A percentile compares a stretch with the other conserved stretches of the same genome.
Evolutionary conservation across 1,140 invertebrate genomes (phyloP).

Genomic region (Ceratosolen fusciceps): DNA sequence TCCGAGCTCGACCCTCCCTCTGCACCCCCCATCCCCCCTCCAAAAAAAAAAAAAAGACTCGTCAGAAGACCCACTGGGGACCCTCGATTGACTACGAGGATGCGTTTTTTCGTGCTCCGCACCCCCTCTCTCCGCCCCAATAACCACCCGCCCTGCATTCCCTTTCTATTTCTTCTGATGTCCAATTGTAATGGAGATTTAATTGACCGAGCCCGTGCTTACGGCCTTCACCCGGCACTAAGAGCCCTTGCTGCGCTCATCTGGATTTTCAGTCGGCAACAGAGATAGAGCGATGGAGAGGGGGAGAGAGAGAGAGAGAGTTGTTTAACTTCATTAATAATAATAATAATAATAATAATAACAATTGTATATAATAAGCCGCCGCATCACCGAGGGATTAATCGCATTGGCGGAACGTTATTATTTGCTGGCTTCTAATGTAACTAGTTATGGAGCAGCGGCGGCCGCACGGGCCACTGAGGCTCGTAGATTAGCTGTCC

Average conservation of each 20-base stretch:
- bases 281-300: too few relatives aligned
- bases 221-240: too few relatives aligned
- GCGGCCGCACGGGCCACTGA: not conserved
- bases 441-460: too few relatives aligned
- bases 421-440: not conserved
- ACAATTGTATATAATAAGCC: too few relatives aligned
- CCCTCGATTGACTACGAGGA: not conserved
- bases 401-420: not conserved
- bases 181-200: slow-evolving; percentile 35
- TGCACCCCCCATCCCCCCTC: too few relatives aligned
- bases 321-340: too few relatives aligned
- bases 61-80: too few relatives aligned
- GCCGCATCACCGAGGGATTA: not conserved
- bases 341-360: too few relatives aligned
- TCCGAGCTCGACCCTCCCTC: too few relatives aligned
- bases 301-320: too few relatives aligned
- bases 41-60: too few relatives aligned
- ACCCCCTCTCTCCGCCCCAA: not conserved
- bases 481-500: not conserved
- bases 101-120: not conserved
- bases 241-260: not conserved
- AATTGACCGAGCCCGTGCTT: not conserved
- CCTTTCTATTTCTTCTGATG: not conserved
- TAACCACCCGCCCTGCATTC: not conserved
- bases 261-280: too few relatives aligned